phyloP scores from a whole-genome alignment of 2,113 vertebrate species.

The Corynorhinus townsendii region DNA sequence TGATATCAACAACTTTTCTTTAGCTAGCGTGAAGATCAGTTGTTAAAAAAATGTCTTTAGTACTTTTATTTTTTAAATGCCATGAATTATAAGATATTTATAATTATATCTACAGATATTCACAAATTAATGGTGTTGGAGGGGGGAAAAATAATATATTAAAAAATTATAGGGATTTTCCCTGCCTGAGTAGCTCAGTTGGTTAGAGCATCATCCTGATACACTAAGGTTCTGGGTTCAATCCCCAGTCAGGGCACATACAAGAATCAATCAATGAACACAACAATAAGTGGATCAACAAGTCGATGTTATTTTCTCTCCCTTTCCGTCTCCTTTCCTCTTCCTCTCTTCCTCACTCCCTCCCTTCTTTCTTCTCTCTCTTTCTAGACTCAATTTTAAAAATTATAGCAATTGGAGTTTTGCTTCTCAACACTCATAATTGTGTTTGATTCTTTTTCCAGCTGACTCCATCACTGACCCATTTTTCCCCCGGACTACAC shows the following conservation, averaged over 20 bases:
- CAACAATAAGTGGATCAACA: not conserved
- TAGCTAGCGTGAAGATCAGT: not conserved
- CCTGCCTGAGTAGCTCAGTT: not conserved
- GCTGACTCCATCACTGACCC: slow-evolving; percentile 48
- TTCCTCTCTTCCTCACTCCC: not conserved
- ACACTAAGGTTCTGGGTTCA: not conserved
- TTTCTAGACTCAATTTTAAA: not conserved
- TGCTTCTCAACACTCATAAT: not conserved
- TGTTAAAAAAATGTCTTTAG: slow-evolving; percentile 25
- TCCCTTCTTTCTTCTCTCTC: not conserved
- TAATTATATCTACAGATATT: slow-evolving; percentile 46
- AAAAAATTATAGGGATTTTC: not conserved
- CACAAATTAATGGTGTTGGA: slow-evolving; percentile 10
- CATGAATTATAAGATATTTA: slow-evolving; percentile 13
- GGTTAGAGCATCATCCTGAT: not conserved
- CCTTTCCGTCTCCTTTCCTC: not conserved
- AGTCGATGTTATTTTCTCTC: not conserved
- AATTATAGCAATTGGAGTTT: not conserved
- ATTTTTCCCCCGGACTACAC: slow-evolving; percentile 75
- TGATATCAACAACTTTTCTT: not conserved
- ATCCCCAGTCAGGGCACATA: not conserved
- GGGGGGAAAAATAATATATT: not conserved
- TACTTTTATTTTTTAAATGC: slow-evolving; percentile 45
- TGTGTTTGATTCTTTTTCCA: slow-evolving; percentile 53
- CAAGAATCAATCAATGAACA: not conserved